A percentile compares a stretch with the other conserved stretches of the same genome.
Conservation (phyloP, 2,797 vertebrate genomes). For the Thaleichthys pacificus region DNA sequence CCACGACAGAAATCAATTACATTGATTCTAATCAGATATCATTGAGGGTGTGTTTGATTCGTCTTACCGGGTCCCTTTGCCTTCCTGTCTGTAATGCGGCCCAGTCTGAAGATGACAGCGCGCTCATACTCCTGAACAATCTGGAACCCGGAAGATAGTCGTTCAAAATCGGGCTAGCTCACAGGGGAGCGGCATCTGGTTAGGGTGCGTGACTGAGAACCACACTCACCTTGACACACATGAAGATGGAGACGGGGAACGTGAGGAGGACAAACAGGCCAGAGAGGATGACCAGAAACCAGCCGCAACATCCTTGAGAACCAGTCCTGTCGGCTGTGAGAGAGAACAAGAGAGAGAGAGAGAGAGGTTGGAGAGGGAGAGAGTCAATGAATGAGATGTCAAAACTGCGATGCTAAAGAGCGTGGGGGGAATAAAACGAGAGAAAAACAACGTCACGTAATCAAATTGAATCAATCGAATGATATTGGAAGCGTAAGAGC, state of each 20-base stretch:
- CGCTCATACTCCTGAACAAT: slow-evolving; percentile 82
- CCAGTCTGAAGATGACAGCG: slow-evolving; percentile 80
- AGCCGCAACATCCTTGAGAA: slow-evolving; percentile 77
- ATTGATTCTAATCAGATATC: no score
- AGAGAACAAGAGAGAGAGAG: neutral
- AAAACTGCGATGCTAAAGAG: neutral
- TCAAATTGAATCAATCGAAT: no score
- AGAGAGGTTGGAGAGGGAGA: neutral
- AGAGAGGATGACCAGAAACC: slow-evolving; percentile 79
- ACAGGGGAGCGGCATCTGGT: neutral
- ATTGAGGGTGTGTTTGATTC: neutral
- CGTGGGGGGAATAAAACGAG: neutral
- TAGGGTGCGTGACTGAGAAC: neutral
- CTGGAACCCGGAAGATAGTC: slow-evolving; percentile 45
- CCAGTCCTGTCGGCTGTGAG: slow-evolving; percentile 57
- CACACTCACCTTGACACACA: slow-evolving; percentile 83
- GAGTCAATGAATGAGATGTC: neutral
- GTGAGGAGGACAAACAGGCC: slow-evolving; percentile 71
- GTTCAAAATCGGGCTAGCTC: neutral
- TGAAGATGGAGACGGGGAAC: slow-evolving; percentile 84
- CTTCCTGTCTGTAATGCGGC: slow-evolving; percentile 74
- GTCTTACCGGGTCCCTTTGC: slow-evolving; percentile 78
- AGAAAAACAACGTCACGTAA: neutral
- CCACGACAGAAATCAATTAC: no score
- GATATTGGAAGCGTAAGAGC: no score